These are phyloP conservation scores for Oophaga pumilio DNA, from an alignment of 2,113 vertebrate genomes.

Conservation along the genomic window DNA sequence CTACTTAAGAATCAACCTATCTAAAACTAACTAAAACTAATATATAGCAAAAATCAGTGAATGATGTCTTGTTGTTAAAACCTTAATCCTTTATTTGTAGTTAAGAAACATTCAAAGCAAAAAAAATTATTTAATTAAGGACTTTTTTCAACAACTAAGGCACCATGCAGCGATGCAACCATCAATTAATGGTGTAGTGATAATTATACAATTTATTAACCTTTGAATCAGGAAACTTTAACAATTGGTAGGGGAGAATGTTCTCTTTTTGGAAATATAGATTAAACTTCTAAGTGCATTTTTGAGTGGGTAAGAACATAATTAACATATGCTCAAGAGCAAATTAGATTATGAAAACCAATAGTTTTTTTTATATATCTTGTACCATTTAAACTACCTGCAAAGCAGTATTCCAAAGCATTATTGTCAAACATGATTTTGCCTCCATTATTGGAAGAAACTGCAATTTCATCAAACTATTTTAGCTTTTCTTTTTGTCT, in stretches of 20 bases:
- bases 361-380: neutral
- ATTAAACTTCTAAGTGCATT: neutral
- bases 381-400: neutral
- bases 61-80: neutral
- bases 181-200: neutral
- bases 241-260: neutral
- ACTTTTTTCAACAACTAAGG: neutral
- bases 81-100: neutral
- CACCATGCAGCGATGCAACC: neutral
- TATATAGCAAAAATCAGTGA: neutral
- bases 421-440: neutral
- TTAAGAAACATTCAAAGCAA: neutral
- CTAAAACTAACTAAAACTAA: neutral
- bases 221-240: neutral
- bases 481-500: neutral
- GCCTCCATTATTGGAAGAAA: neutral
- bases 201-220: constrained; percentile 6
- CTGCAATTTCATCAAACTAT: neutral
- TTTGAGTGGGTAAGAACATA: neutral
- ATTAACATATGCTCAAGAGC: neutral
- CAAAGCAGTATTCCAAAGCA: neutral
- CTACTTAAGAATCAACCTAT: too few species aligned
- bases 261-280: neutral
- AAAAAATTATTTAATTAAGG: neutral
- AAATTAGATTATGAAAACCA: neutral